phyloP scores from a whole-genome alignment of 2,797 vertebrate genomes.

The Esox lucius region DNA sequence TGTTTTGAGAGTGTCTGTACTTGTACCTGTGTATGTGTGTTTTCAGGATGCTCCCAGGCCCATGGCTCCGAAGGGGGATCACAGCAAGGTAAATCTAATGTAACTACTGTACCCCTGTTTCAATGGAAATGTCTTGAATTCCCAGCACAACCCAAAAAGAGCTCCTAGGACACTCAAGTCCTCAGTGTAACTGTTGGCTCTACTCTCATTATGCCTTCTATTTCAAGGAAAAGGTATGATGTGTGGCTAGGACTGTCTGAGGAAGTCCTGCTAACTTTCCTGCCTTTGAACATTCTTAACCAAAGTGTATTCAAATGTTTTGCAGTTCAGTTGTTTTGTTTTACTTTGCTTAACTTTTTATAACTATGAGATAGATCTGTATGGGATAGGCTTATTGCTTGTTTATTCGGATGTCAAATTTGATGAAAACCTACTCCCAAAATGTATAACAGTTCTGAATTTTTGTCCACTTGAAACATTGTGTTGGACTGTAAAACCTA shows the following conservation, averaged over 20 bases:
- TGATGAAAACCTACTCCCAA: neutral
- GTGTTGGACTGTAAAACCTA: neutral
- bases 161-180: neutral
- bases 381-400: neutral
- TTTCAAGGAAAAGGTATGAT: neutral
- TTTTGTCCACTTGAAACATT: neutral
- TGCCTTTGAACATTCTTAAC: neutral
- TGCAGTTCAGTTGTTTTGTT: neutral
- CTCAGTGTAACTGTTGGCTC: neutral
- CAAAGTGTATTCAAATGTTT: neutral
- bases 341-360: neutral
- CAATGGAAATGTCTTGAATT: neutral
- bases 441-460: neutral
- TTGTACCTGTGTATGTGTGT: neutral
- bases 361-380: neutral
- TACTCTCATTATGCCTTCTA: neutral
- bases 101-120: neutral
- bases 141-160: neutral
- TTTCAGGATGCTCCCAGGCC: conserved; percentile 41
- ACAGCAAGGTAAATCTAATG: conserved; percentile 41
- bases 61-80: conserved; percentile 18
- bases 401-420: neutral
- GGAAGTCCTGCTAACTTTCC: neutral
- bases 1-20: neutral
- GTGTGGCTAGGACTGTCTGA: neutral